phyloP scores from a whole-genome alignment of 1,140 invertebrate species.

The Diplogasteroides magnus region DNA sequence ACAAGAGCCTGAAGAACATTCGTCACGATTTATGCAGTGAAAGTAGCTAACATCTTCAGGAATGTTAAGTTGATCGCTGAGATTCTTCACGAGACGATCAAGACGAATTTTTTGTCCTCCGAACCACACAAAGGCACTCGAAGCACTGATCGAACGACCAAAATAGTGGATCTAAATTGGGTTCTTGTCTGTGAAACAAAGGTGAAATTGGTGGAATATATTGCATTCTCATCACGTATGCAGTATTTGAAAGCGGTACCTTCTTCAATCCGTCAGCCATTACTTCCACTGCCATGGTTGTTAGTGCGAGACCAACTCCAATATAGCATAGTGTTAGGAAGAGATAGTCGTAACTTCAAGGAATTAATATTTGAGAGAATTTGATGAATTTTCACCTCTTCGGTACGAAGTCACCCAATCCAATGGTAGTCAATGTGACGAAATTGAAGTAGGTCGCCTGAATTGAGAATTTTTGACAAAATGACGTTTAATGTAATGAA shows the following conservation, averaged over 20 bases:
- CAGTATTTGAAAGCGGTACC: no score
- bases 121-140: no score
- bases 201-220: no score
- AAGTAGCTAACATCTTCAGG: slow-evolving; percentile 30
- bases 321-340: slow-evolving; percentile 50
- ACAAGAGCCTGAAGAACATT: no score
- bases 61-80: slow-evolving; percentile 53
- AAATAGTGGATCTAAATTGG: no score
- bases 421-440: slow-evolving; percentile 40
- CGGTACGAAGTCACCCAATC: slow-evolving; percentile 39
- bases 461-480: not conserved
- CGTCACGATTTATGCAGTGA: no score
- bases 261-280: slow-evolving; percentile 54
- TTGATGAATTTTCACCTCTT: slow-evolving; percentile 26
- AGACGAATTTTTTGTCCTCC: not conserved
- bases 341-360: slow-evolving; percentile 43
- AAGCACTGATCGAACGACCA: no score
- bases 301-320: slow-evolving; percentile 52
- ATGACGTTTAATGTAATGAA: not conserved
- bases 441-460: slow-evolving; percentile 43
- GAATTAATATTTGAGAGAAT: not conserved
- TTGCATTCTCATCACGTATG: no score
- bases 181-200: no score
- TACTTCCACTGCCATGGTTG: slow-evolving; percentile 54
- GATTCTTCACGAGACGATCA: slow-evolving; percentile 44